Evolutionary conservation across 2,797 vertebrate species (phyloP).

Genomic region (Catamblyrhynchus diadema): DNA sequence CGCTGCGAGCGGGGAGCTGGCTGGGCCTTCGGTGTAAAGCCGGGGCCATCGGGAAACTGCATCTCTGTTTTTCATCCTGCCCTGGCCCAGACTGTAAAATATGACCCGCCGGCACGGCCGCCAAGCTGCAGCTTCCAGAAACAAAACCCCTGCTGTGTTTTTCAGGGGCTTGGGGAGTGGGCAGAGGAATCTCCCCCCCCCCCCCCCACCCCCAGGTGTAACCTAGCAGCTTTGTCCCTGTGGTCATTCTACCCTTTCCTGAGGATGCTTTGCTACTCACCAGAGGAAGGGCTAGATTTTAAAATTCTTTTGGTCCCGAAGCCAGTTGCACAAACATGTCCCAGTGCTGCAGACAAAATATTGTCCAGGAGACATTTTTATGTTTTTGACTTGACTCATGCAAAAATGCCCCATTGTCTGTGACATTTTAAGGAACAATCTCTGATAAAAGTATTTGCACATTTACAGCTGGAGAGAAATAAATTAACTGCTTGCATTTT

Average conservation of each 20-base stretch:
- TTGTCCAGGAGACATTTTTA: neutral
- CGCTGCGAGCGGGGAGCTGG: constrained; percentile 8
- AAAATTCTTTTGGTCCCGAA: neutral
- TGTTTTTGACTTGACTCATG: neutral
- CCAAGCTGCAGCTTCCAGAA: constrained; percentile 54
- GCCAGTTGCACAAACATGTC: neutral
- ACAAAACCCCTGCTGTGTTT: constrained; percentile 47
- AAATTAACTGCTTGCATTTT: neutral
- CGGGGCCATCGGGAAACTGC: constrained; percentile 23
- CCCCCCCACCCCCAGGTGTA: constrained; percentile 44
- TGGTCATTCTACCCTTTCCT: neutral
- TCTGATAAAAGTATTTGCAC: constrained; percentile 30
- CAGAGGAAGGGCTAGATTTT: neutral
- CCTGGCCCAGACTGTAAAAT: constrained; percentile 62
- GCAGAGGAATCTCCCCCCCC: constrained; percentile 27
- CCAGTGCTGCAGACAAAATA: neutral
- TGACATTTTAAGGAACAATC: constrained; percentile 41
- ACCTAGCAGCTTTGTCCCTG: neutral
- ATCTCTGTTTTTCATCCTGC: constrained; percentile 55
- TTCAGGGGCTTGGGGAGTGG: constrained; percentile 20
- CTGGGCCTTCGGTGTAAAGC: constrained; percentile 37
- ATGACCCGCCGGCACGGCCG: constrained; percentile 22
- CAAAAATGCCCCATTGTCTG: constrained; percentile 12
- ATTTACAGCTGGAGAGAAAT: constrained; percentile 24
- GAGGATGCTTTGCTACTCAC: neutral